These are phyloP conservation scores for Cephalopachus bancanus DNA, from an alignment of 2,797 vertebrate species.

Conservation along the genomic window DNA sequence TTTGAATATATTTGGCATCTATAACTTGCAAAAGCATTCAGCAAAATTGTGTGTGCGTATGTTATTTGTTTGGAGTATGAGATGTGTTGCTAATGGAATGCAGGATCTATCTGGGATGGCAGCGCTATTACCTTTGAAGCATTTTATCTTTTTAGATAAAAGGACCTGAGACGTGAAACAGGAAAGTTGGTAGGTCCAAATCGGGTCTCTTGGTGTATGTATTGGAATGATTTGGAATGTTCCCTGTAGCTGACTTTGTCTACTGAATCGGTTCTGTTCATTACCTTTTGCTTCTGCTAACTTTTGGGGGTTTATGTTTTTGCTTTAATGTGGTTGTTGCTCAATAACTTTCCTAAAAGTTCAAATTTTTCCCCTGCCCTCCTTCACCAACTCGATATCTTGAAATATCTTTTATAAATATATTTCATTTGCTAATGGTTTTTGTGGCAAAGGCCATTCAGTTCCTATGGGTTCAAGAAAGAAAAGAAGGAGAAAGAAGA, in stretches of 20 bases:
- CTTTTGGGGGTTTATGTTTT: neutral
- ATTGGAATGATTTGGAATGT: conserved; percentile 4
- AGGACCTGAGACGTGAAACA: neutral
- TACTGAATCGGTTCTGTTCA: neutral
- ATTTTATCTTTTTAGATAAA: conserved; percentile 43
- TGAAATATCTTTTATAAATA: conserved; percentile 51
- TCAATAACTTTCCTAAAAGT: neutral
- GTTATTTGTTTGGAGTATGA: rapidly evolving
- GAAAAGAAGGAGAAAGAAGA: neutral
- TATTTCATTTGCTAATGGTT: conserved; percentile 43
- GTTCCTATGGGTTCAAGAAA: conserved; percentile 54
- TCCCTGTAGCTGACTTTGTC: neutral
- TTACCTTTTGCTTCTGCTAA: neutral
- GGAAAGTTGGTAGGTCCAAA: neutral
- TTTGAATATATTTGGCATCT: neutral
- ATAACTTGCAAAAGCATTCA: neutral
- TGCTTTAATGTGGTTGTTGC: neutral
- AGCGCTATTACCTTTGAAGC: neutral
- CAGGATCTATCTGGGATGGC: neutral
- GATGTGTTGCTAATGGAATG: neutral
- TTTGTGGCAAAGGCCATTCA: neutral
- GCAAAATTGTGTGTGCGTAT: neutral
- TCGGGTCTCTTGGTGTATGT: neutral
- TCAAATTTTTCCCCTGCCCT: neutral
- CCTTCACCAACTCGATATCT: neutral